Evolutionary conservation across 2,888 invertebrate species (phyloP).

Genomic region (Phyto melanocephala): DNA sequence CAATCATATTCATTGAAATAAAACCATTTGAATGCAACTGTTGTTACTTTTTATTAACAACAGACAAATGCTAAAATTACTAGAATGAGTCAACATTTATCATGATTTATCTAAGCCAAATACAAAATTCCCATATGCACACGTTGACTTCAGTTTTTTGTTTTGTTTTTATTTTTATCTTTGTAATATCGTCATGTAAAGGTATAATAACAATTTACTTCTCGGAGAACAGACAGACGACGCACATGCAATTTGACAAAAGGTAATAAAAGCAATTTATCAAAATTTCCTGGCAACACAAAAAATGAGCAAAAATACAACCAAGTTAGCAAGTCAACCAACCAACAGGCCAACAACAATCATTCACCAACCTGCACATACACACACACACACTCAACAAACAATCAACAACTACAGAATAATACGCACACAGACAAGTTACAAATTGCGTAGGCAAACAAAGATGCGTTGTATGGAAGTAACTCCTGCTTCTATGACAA

Average conservation of each 20-base stretch:
- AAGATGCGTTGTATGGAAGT: slow-evolving; percentile 45
- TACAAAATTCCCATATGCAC: slow-evolving; percentile 59
- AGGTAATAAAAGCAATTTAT: slow-evolving; percentile 75
- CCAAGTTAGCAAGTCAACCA: slow-evolving; percentile 39
- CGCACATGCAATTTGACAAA: slow-evolving; percentile 67
- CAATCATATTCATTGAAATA: neutral
- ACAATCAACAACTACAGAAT: slow-evolving; percentile 2
- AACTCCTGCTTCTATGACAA: slow-evolving; percentile 18
- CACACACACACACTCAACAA: neutral
- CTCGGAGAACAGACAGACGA: slow-evolving; percentile 62
- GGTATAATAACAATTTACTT: slow-evolving; percentile 62
- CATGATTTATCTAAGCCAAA: slow-evolving; percentile 70
- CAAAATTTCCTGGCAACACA: slow-evolving; percentile 69
- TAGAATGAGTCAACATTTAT: slow-evolving; percentile 68
- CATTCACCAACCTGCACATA: neutral
- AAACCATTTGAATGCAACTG: slow-evolving; percentile 2
- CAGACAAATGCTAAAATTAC: slow-evolving; percentile 3
- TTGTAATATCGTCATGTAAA: slow-evolving; percentile 33
- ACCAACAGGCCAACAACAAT: slow-evolving; percentile 6
- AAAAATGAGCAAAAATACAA: neutral
- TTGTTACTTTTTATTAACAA: neutral
- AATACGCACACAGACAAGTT: slow-evolving; percentile 16
- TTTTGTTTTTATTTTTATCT: neutral
- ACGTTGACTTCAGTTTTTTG: slow-evolving; percentile 40
- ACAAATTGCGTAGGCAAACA: slow-evolving; percentile 63